phyloP scores from a whole-genome alignment of 2,888 invertebrate species.

The Dorcus parallelipipedus region DNA sequence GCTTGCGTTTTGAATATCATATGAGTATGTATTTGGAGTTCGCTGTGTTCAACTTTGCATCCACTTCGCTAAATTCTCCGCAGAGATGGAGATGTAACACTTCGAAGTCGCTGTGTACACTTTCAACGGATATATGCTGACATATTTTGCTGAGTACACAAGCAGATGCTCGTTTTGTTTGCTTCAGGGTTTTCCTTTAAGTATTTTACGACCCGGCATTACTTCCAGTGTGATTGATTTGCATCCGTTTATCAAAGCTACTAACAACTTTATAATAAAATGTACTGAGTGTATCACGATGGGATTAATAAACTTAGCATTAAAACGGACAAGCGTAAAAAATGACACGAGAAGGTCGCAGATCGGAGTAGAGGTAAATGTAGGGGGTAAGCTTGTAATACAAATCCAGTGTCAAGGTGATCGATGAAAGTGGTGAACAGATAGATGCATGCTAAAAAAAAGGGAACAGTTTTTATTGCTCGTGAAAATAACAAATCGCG shows the following conservation, averaged over 20 bases:
- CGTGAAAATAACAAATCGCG: constrained; percentile 40
- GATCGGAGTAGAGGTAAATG: constrained; percentile 45
- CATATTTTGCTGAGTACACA: constrained; percentile 3
- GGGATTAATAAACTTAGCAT: too few relatives aligned
- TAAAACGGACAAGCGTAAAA: constrained; percentile 27
- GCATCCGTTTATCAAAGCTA: too few relatives aligned
- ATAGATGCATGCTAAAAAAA: constrained; percentile 46
- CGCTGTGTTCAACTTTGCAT: constrained; percentile 18
- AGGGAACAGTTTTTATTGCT: constrained; percentile 43
- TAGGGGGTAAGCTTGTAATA: constrained; percentile 36
- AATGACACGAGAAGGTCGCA: constrained; percentile 39
- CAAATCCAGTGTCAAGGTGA: constrained; percentile 47
- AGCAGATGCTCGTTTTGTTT: not conserved
- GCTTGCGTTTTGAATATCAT: constrained; percentile 10
- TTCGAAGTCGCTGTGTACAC: constrained; percentile 13
- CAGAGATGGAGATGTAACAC: constrained; percentile 27
- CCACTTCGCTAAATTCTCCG: constrained; percentile 25
- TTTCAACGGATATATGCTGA: constrained; percentile 15
- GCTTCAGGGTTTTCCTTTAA: not conserved
- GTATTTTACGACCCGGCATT: not conserved
- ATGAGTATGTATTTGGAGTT: constrained; percentile 10
- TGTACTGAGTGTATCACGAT: too few relatives aligned
- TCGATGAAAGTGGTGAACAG: constrained; percentile 42
- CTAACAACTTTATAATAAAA: too few relatives aligned
- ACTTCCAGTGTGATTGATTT: not conserved